These are phyloP conservation scores for Chironomus tepperi DNA, from an alignment of 1,140 invertebrate genomes.

Conservation along the genomic window DNA sequence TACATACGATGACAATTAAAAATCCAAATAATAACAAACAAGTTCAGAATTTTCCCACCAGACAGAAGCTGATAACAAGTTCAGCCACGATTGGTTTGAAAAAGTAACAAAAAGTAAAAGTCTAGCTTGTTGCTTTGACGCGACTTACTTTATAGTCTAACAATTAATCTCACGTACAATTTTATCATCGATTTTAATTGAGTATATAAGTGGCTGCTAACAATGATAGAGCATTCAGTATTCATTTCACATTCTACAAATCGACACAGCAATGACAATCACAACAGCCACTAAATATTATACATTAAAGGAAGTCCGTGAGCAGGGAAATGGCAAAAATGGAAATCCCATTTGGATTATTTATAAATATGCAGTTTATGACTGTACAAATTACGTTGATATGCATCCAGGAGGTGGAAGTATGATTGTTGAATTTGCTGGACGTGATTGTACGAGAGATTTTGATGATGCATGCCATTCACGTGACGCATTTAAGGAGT, in stretches of 20 bases:
- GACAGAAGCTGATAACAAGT: no score
- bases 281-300: constrained; percentile 32
- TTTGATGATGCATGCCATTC: constrained; percentile 59
- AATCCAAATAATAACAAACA: no score
- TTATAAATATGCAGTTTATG: constrained; percentile 54
- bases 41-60: no score
- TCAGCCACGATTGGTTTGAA: no score
- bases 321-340: constrained; percentile 45
- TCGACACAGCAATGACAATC: not conserved
- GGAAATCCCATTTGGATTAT: constrained; percentile 49
- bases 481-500: constrained; percentile 46
- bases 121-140: no score
- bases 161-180: no score
- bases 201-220: no score
- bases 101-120: no score
- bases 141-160: no score
- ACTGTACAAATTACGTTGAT: constrained; percentile 51
- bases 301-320: constrained; percentile 45
- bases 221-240: no score
- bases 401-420: constrained; percentile 56
- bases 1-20: no score
- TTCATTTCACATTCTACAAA: not conserved
- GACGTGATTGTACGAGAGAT: constrained; percentile 51
- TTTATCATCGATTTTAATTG: no score
- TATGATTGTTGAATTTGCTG: constrained; percentile 50